Evolutionary conservation across 2,113 vertebrate species (phyloP).

Genomic region (Ceyx cyanopectus): DNA sequence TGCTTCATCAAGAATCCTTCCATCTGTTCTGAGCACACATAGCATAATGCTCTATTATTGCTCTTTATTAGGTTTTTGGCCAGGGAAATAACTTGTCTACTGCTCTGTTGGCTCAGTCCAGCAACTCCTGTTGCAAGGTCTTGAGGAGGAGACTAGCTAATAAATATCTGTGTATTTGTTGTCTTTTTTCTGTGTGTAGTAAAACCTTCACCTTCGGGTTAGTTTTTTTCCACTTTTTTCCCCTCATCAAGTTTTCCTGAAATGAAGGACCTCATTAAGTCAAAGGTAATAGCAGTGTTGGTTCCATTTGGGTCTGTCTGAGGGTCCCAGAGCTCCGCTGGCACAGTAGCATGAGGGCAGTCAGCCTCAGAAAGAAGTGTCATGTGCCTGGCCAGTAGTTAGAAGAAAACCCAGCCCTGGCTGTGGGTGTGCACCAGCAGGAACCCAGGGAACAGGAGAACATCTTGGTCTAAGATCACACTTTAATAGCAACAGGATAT

Average conservation of each 20-base stretch:
- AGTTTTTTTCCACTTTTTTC: no score
- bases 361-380: neutral
- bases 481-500: neutral
- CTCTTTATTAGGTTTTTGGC: neutral
- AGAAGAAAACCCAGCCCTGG: neutral
- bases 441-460: neutral
- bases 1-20: neutral
- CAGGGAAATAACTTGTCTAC: neutral
- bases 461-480: neutral
- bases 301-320: neutral
- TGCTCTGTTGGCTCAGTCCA: neutral
- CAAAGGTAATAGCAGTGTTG: neutral
- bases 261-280: neutral
- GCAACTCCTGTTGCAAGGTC: neutral
- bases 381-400: neutral
- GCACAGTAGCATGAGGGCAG: neutral
- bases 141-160: neutral
- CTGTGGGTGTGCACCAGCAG: neutral
- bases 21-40: neutral
- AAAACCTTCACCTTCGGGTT: neutral
- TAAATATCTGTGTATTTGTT: neutral
- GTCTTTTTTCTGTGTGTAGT: neutral
- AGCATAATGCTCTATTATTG: constrained; percentile 29
- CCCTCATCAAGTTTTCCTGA: neutral
- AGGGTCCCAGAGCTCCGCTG: neutral